Evolutionary conservation across 2,888 invertebrate species (phyloP).

Genomic region (Drosophila aldrichi): DNA sequence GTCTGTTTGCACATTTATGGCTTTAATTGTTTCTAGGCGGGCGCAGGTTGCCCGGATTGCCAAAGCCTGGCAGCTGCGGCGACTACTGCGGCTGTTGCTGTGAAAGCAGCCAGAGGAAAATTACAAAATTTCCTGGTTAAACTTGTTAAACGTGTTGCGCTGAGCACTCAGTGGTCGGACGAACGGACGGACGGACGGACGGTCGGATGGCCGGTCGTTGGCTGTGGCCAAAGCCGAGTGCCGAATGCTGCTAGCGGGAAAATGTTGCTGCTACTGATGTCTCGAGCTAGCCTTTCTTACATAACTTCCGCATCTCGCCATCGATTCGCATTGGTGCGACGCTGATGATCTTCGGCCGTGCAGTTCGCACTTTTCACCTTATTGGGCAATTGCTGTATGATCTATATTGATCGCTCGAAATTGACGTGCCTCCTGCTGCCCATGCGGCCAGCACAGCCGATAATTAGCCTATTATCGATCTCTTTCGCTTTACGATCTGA

Average conservation of each 20-base stretch:
- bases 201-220: constrained; percentile 33
- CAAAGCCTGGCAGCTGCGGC: constrained; percentile 25
- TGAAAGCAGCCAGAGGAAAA: constrained; percentile 67
- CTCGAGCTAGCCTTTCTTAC: constrained; percentile 52
- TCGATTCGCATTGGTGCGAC: constrained; percentile 57
- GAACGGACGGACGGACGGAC: constrained; percentile 26
- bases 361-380: constrained; percentile 48
- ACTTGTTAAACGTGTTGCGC: constrained; percentile 74
- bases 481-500: neutral
- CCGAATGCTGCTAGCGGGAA: constrained; percentile 29
- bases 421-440: neutral
- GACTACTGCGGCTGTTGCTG: constrained; percentile 35
- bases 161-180: constrained; percentile 40
- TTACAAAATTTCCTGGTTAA: constrained; percentile 80
- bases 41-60: constrained; percentile 44
- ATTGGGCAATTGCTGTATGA: constrained; percentile 61
- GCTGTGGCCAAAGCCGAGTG: constrained; percentile 26
- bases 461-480: constrained; percentile 16
- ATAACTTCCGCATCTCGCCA: constrained; percentile 76
- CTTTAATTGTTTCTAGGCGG: constrained; percentile 63
- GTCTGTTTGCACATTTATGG: constrained; percentile 38
- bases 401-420: constrained; percentile 34
- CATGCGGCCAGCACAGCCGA: neutral
- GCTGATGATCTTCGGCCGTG: constrained; percentile 57
- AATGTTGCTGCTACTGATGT: constrained; percentile 26